These are phyloP conservation scores for Cheilosia vulpina DNA, from an alignment of 2,888 invertebrate species.

Conservation along the genomic window DNA sequence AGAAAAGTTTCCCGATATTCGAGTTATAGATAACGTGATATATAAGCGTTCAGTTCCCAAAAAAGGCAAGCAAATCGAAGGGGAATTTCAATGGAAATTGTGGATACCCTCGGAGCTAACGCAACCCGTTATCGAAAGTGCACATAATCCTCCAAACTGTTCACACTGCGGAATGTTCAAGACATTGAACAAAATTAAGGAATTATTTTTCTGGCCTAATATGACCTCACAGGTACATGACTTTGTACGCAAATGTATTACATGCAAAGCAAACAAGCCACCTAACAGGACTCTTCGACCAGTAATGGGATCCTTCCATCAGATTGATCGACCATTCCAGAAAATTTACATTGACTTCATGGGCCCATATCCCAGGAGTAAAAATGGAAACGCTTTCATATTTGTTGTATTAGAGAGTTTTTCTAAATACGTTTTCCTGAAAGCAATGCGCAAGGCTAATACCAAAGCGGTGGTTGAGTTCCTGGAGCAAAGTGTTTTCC, in stretches of 20 bases:
- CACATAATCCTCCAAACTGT: slow-evolving; percentile 12
- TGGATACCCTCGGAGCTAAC: not conserved
- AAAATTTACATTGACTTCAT: not conserved
- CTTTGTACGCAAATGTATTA: not conserved
- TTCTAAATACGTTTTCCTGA: not conserved
- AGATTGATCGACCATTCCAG: no score
- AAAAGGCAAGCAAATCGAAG: not conserved
- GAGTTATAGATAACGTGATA: not conserved
- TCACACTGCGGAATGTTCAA: slow-evolving; percentile 2
- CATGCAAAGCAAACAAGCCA: not conserved
- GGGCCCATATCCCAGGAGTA: not conserved
- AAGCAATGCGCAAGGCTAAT: not conserved
- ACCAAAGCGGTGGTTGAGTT: not conserved
- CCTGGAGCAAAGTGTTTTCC: not conserved
- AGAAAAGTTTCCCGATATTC: no score
- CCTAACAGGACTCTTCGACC: not conserved
- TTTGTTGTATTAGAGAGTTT: not conserved
- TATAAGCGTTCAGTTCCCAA: not conserved
- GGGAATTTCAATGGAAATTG: not conserved
- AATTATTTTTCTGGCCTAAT: slow-evolving; percentile 7
- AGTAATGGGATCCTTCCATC: not conserved
- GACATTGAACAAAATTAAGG: not conserved
- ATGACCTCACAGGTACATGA: not conserved
- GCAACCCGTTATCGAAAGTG: not conserved
- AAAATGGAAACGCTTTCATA: not conserved